These are phyloP conservation scores for Cariama cristata DNA, from an alignment of 2,113 vertebrate genomes.

Conservation along the genomic window DNA sequence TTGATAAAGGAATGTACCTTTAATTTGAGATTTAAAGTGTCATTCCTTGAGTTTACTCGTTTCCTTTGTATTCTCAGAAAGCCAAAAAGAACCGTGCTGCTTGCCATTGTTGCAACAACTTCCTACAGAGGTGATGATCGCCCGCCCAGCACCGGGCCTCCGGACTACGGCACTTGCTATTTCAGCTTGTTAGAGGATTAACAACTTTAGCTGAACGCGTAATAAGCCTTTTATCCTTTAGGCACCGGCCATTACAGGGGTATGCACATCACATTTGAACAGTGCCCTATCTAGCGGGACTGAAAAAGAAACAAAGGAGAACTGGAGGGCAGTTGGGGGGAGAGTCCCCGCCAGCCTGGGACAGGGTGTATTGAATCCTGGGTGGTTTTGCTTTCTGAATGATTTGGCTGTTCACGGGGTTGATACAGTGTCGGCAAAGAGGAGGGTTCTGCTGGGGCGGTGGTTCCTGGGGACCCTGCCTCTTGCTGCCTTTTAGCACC, in stretches of 20 bases:
- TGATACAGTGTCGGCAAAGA: not conserved
- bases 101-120: not conserved
- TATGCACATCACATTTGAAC: not conserved
- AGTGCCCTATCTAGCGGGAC: not conserved
- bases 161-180: not conserved
- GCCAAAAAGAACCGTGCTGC: not conserved
- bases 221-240: slow-evolving; percentile 44
- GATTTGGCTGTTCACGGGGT: not conserved
- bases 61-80: not conserved
- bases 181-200: slow-evolving; percentile 40
- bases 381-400: not conserved
- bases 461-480: not conserved
- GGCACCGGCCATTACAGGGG: not conserved
- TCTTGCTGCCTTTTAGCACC: not conserved
- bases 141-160: not conserved
- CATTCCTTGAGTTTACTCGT: not conserved
- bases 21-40: not conserved
- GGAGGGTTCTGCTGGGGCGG: not conserved
- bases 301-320: not conserved
- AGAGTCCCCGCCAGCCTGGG: not conserved
- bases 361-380: not conserved
- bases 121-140: not conserved
- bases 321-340: not conserved
- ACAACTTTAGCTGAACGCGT: slow-evolving; percentile 15
- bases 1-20: not conserved